Base-by-base conservation (phyloP, 2,888 invertebrate genomes). In the Morpho helenor region DNA sequence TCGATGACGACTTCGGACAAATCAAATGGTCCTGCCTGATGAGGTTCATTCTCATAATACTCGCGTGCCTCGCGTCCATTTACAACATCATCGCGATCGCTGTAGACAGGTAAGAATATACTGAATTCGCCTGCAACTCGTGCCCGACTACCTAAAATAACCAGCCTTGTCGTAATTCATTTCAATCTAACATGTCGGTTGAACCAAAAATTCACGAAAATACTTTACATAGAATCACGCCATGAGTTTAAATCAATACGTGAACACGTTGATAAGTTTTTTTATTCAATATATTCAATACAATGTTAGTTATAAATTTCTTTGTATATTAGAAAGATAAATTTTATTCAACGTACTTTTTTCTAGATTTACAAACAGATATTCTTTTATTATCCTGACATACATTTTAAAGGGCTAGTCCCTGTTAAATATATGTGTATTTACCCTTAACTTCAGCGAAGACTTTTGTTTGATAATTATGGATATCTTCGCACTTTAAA, bases 51-150 rank as follows among this genome's bases (percentile, higher is more conserved):
- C 87, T 95, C 56, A 94, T 95, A 66, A 93, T 94, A 67, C 91
- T 95, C 73, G 95, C 95, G 62, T 96, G 96, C 76, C 93, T 94
- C 69, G 95, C 95, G 52, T 96, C 96, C 67, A 94, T 96, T 71
- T 93, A 93, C 84, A 96, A 96, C 79, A 91, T 96, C 67, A 93
- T 95, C 72, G 93, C 94, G 52, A 95, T 96, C 66, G 96, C 96
- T 41, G 91, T 95, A 61, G 96, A 96, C 85, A 92, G 95, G 77
- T 89, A 73, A 75, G 81, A 64, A 57, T 63, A 56, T 61, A 52
- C 62, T 66, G 23, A 31, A 10, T 46, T 40, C 16, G 40, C 16
- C 46, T 9, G 46, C 22, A 46, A 46, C n/a, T 45, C 31, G 16
- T 16, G 31, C 52, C 52, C 10, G 8, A 41, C 31, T 31, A 31